phyloP scores from a whole-genome alignment of 2,113 vertebrate species.

The Tachycineta bicolor region DNA sequence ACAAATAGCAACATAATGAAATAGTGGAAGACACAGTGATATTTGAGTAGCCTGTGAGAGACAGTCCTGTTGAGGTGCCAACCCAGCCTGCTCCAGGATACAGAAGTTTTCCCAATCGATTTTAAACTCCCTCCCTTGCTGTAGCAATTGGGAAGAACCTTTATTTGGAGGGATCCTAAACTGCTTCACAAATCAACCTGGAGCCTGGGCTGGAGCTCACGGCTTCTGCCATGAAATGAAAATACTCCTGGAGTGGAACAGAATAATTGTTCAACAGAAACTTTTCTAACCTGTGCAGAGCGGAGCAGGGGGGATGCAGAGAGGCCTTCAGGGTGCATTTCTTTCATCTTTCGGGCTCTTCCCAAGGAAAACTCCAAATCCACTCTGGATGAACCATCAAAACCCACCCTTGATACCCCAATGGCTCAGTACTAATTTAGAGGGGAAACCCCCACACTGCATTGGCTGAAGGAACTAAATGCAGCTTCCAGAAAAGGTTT shows the following conservation, averaged over 20 bases:
- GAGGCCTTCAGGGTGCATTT: background rate
- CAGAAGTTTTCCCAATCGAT: background rate
- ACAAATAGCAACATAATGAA: background rate
- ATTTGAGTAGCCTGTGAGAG: background rate
- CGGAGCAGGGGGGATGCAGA: background rate
- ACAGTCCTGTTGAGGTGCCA: background rate
- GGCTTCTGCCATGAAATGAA: background rate
- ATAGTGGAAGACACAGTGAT: background rate
- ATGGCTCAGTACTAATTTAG: background rate
- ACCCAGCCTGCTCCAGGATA: background rate
- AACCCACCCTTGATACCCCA: background rate
- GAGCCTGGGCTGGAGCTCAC: background rate
- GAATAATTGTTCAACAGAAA: background rate
- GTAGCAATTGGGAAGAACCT: background rate
- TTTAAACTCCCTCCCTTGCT: background rate
- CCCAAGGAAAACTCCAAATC: background rate
- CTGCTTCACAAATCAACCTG: background rate
- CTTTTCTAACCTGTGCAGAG: background rate
- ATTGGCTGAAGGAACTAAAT: background rate
- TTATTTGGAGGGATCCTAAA: background rate
- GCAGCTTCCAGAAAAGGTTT: background rate
- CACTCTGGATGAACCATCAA: background rate
- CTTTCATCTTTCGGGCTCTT: background rate
- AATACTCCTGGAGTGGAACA: background rate
- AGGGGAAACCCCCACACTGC: background rate